These are phyloP conservation scores for Prosopocoilus inquinatus DNA, from an alignment of 2,888 invertebrate genomes.

Conservation along the genomic window DNA sequence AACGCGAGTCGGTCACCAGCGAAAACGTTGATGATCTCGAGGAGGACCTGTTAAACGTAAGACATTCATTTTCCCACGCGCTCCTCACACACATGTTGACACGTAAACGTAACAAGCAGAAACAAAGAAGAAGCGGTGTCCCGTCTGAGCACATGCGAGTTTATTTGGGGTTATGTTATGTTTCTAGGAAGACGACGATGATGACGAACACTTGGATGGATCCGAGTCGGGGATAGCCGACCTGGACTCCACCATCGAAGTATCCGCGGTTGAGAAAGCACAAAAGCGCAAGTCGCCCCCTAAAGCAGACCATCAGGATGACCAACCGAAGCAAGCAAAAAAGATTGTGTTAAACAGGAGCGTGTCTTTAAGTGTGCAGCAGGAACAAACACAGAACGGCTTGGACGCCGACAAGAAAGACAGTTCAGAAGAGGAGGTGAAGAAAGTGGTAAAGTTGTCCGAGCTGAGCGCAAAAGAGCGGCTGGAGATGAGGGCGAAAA, in stretches of 20 bases:
- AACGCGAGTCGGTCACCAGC: slow-evolving; percentile 40
- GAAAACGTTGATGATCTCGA: slow-evolving; percentile 56
- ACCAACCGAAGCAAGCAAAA: slow-evolving; percentile 50
- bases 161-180: slow-evolving; percentile 8
- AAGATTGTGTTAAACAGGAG: slow-evolving; percentile 64
- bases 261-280: slow-evolving; percentile 29
- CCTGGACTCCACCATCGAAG: slow-evolving; percentile 41
- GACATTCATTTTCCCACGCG: slow-evolving; percentile 21
- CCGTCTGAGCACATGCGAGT: not conserved
- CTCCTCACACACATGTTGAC: too few species aligned
- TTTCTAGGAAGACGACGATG: slow-evolving; percentile 40
- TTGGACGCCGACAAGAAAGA: slow-evolving; percentile 18
- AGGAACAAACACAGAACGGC: slow-evolving; percentile 23
- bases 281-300: slow-evolving; percentile 38
- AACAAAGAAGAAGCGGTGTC: not conserved
- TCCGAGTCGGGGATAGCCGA: slow-evolving; percentile 44
- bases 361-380: slow-evolving; percentile 31
- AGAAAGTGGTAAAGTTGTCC: slow-evolving; percentile 59
- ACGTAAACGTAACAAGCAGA: not conserved
- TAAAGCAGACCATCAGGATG: slow-evolving; percentile 28
- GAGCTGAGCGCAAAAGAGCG: slow-evolving; percentile 62
- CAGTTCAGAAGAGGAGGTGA: slow-evolving; percentile 37
- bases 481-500: slow-evolving; percentile 75
- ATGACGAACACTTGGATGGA: slow-evolving; percentile 44
- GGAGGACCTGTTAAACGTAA: slow-evolving; percentile 58